phyloP scores from a whole-genome alignment of 2,888 invertebrate genomes.

The Hipparchia semele region DNA sequence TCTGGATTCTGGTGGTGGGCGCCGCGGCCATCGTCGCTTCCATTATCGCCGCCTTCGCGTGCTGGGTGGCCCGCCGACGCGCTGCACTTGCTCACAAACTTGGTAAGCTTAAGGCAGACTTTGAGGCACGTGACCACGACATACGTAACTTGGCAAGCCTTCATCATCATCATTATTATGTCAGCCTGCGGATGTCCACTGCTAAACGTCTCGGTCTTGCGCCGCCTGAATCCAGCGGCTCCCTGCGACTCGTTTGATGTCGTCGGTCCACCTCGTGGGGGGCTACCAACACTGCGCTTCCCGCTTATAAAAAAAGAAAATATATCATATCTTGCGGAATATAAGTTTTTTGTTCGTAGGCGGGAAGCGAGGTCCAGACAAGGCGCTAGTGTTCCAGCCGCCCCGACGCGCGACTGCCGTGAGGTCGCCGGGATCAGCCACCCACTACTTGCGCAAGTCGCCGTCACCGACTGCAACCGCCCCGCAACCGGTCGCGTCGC shows the following conservation, averaged over 20 bases:
- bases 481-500: constrained; percentile 62
- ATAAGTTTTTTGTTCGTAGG: constrained; percentile 47
- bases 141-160: constrained; percentile 1
- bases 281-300: too few species aligned
- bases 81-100: constrained; percentile 72
- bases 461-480: constrained; percentile 91
- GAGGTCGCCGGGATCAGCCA: constrained; percentile 91
- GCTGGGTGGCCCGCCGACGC: constrained; percentile 69
- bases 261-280: too few species aligned
- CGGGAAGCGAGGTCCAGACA: constrained; percentile 83
- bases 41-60: constrained; percentile 60
- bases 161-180: too few species aligned
- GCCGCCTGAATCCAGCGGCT: too few species aligned
- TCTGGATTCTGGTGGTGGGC: constrained; percentile 66
- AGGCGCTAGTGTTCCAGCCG: constrained; percentile 86
- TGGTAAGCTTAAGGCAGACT: constrained; percentile 49
- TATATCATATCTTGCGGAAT: too few species aligned
- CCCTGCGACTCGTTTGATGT: too few species aligned
- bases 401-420: constrained; percentile 91
- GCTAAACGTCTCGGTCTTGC: too few species aligned
- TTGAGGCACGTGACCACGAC: too few species aligned
- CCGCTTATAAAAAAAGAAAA: too few species aligned
- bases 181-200: too few species aligned
- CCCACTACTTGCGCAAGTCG: constrained; percentile 95
- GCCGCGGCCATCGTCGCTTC: constrained; percentile 52